phyloP scores from a whole-genome alignment of 92 coral and sea anemone species.

The Porites divaricata region DNA sequence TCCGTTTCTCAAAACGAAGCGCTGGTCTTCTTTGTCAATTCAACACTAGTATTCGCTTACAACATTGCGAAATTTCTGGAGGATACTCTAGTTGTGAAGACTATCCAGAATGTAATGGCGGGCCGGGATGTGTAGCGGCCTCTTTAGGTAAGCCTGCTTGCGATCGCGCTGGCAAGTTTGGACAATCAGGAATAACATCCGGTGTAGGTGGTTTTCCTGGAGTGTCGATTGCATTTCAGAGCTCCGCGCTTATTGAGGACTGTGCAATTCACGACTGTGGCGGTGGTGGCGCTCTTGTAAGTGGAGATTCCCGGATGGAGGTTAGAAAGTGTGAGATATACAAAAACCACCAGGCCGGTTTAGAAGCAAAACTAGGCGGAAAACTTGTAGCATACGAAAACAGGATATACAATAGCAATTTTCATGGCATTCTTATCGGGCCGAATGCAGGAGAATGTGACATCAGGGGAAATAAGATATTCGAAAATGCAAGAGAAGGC shows the following conservation, averaged over 20 bases:
- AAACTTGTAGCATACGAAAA: conserved; percentile 43
- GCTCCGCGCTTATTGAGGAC: background rate
- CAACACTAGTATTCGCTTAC: conserved; percentile 15
- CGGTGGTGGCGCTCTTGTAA: background rate
- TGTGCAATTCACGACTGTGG: too few relatives aligned
- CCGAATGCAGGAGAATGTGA: conserved; percentile 56
- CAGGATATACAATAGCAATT: conserved; percentile 54
- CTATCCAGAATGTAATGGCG: conserved; percentile 84
- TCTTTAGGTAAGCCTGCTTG: conserved; percentile 50
- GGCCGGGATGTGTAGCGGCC: conserved; percentile 69
- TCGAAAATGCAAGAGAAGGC: conserved; percentile 73
- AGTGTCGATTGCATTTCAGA: conserved; percentile 31
- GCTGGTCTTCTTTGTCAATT: conserved; percentile 22
- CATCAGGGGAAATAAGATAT: conserved; percentile 49
- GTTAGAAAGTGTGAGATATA: conserved; percentile 54
- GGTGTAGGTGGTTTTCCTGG: conserved; percentile 64
- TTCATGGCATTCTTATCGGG: conserved; percentile 64
- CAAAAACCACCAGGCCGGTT: conserved; percentile 70
- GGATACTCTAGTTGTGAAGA: conserved; percentile 72
- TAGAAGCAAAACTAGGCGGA: conserved; percentile 74
- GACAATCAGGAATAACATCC: conserved; percentile 6
- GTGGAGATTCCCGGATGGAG: conserved; percentile 38
- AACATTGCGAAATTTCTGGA: conserved; percentile 61
- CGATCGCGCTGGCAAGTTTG: conserved; percentile 61
- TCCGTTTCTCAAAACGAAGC: conserved; percentile 48